Evolutionary conservation across 2,888 invertebrate genomes (phyloP), one percentile per base, ranked within the genome.

Genomic region (Oscheius sp.): DNA sequence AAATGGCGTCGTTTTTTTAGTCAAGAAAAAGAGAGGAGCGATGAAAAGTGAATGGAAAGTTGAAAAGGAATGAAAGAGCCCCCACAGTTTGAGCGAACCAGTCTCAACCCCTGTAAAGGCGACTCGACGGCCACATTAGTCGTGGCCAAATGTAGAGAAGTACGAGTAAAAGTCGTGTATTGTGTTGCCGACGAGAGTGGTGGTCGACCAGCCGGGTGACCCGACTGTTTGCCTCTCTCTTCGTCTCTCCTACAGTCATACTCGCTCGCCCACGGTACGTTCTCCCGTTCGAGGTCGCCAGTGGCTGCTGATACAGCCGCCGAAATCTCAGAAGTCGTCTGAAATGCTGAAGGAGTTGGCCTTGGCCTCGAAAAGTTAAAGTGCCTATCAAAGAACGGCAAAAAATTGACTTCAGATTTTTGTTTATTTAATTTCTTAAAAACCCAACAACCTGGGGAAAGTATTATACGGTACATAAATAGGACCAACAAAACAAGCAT

Each of bases 151-250:
- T 42, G 45, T 42, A 17, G 31, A 25, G 55, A 42, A 29, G 34
- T 33, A 55, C 45, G 23, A 61, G 61, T 61, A 61, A 61, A 42
- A 45, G 42, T 45, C 61, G 37, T 45, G 61, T 61, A 61, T 61
- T 61, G 61, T 61, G 61, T 42, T 33, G 55, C 55, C 55, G 55
- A n/a, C 55, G 31, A 31, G 55, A 33, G 61, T 33, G 55, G 55
- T n/a, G 55, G 50, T 25, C 55, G 34, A n/a, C 55, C 55, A 55
- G 55, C 55, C 55, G 55, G 55, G 33, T 55, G 55, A 55, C 55
- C 61, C 42, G 61, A 61, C 61, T 61, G 61, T 61, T 61, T 61
- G 61, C 45, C 61, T 61, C 61, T 61, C 61, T 61, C 15, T 3
- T 10, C 61, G n/a, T 42, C 61, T 61, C 61, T 17, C 45, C 6